Percentiles rank a stretch among this genome's conserved stretches.
phyloP scores from a whole-genome alignment of 2,797 vertebrate genomes.

The Clarias pachynema region DNA sequence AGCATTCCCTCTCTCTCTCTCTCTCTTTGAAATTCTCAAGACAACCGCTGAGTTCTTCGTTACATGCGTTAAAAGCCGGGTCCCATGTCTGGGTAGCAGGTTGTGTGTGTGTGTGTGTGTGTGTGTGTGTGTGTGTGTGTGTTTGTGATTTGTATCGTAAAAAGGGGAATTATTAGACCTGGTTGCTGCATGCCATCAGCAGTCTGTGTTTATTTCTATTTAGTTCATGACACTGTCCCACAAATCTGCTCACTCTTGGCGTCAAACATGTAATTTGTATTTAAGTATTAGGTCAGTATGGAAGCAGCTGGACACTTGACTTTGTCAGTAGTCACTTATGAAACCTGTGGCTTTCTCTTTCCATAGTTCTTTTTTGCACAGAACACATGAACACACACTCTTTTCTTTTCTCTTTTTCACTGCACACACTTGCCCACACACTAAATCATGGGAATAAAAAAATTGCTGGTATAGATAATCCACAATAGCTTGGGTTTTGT shows the following conservation, averaged over 20 bases:
- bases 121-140: background rate
- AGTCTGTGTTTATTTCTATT: constrained; percentile 21
- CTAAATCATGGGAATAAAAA: constrained; percentile 22
- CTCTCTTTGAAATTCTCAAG: constrained; percentile 31
- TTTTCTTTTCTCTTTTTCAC: background rate
- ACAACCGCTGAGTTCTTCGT: constrained; percentile 31
- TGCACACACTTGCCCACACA: constrained; percentile 21
- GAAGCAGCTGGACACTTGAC: constrained; percentile 30
- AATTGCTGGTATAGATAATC: background rate
- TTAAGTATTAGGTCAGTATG: constrained; percentile 25
- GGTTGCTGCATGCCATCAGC: constrained; percentile 19
- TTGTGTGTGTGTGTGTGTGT: too few species aligned
- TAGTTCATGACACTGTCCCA: constrained; percentile 18
- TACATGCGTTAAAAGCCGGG: constrained; percentile 21
- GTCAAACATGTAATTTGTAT: constrained; percentile 41
- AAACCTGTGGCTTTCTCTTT: background rate
- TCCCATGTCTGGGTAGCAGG: constrained; percentile 33
- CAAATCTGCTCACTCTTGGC: constrained; percentile 36
- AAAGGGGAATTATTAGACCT: background rate
- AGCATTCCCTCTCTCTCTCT: constrained; percentile 40
- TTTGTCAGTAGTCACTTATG: background rate
- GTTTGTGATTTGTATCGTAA: background rate
- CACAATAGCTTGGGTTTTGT: background rate
- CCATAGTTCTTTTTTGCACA: background rate
- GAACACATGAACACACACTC: constrained; percentile 5